Base-by-base conservation (phyloP, 1,140 invertebrate genomes). In the Anastrepha obliqua region DNA sequence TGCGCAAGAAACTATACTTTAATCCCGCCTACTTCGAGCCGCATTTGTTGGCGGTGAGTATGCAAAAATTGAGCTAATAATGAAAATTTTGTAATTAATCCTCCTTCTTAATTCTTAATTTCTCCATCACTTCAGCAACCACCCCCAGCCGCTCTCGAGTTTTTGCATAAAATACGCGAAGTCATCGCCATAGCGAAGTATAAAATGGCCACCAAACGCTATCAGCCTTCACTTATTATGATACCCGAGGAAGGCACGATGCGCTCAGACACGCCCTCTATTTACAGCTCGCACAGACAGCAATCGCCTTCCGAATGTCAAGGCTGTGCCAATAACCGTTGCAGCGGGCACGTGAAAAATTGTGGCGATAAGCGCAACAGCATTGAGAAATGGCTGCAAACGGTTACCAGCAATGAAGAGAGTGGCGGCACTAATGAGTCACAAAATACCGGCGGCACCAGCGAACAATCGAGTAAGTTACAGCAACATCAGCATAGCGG, bases 11-110 rank as follows among this genome's bases (percentile, higher is more conserved):
- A 90, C 94, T 98, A 0, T 97, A 97, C 90, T 97, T 98, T 89
- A 98, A 98, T 93, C 97, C 97, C 2, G 96, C 97, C 3, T 98
- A 97, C 91, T 98, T 98, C 90, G 97, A 98, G 91, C 96, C 96
- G 64, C 97, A 98, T 90, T 91, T 97, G 44, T 94, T 98, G 90
- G 93, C 96, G 93, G 97, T 97, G 94, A 95, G 95, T 94, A 29
- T 64, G 11, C 15, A 42, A 15, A 8, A 7, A 64, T 47, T n/a
- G 55, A 47, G 39, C 9, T 42, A 74, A 87, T 17, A 29, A 58
- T 62, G 47, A 3, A 65, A 39, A 64, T 62, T 8, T 2, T n/a
- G 15, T 81, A 51, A n/a, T 6, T 87, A 67, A 65, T 29, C 55
- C 39, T 70, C 55, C 58, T 86, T 86, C 17, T 13, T 58, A 70